Evolutionary conservation across 2,113 vertebrate genomes (phyloP).

Genomic region (Todiramphus saurophagus): DNA sequence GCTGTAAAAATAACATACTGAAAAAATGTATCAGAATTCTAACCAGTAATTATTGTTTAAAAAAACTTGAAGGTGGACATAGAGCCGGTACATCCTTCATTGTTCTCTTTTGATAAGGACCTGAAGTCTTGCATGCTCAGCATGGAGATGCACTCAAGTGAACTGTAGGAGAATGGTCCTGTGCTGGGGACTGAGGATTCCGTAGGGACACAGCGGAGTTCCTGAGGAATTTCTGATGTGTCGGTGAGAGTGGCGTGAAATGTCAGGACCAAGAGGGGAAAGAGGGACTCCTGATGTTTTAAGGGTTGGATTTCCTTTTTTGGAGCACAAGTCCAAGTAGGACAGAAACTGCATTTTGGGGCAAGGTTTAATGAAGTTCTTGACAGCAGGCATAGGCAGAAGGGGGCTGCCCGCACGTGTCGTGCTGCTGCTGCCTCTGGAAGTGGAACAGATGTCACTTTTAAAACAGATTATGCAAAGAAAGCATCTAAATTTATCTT

Average conservation of each 20-base stretch:
- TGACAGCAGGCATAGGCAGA: not conserved
- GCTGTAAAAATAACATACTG: not conserved
- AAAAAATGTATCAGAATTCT: not conserved
- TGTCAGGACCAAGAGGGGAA: not conserved
- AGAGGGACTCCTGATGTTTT: not conserved
- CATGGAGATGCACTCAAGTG: not conserved
- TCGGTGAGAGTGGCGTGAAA: not conserved
- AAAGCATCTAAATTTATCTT: not conserved
- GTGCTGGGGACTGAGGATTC: not conserved
- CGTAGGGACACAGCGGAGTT: not conserved
- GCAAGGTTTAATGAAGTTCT: not conserved
- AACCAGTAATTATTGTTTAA: not conserved
- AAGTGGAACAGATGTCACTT: conserved; percentile 15
- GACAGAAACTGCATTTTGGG: not conserved
- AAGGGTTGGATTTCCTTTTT: not conserved
- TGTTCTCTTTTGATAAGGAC: not conserved
- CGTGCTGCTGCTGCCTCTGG: not conserved
- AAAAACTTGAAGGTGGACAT: not conserved
- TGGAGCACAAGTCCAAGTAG: not conserved
- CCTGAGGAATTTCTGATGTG: not conserved
- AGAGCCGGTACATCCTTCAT: not conserved
- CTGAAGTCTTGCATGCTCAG: not conserved
- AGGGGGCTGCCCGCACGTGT: not conserved
- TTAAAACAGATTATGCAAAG: not conserved
- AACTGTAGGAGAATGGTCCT: not conserved